Base-by-base conservation (phyloP, 2,113 vertebrate genomes). In the Solenodon paradoxus region DNA sequence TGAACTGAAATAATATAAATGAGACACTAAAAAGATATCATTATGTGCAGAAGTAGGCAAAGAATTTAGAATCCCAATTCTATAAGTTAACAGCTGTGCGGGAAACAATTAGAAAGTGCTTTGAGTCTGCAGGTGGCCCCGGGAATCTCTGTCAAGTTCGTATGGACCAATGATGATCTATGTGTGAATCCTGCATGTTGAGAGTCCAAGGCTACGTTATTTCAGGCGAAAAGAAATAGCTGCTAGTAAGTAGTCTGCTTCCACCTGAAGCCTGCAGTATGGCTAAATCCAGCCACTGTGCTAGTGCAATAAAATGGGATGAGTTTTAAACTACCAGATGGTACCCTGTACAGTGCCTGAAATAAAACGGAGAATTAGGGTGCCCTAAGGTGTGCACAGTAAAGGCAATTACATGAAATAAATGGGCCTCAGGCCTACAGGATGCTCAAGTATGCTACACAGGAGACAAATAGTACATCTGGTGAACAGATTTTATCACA, bases 321-420 rank as follows among this genome's bases (percentile, higher is more conserved):
- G 98, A 98, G 98, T 98, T 98, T 99, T 98, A 98, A 98, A 98
- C 98, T 98, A 99, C 99, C 99, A 99, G 99, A 99, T 99, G 99
- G 99, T 99, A 98, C 99, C 99, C 99, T 99, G 99, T 99, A 99
- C 99, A 99, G 99, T 98, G 99, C 98, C 99, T 99, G 99, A 99
- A 99, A 99, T 99, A 99, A 99, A 99, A 99, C 97, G 99, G 99
- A 99, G 99, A 99, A 99, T 99, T 99, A 99, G 98, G 99, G 99
- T 98, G 99, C 99, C 99, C 99, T 98, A 98, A 99, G 99, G 99
- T 99, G 99, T 99, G 99, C 98, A 99, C 98, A 99, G 98, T 98
- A 99, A 99, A 99, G 99, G 99, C 99, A 99, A 99, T 99, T 99
- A 99, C 99, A 99, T 98, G 99, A 99, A 99, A 99, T 99, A 99